Evolutionary conservation across 2,888 invertebrate species (phyloP), one percentile per base, ranked within the genome.

Genomic region (Geotrupes spiniger): DNA sequence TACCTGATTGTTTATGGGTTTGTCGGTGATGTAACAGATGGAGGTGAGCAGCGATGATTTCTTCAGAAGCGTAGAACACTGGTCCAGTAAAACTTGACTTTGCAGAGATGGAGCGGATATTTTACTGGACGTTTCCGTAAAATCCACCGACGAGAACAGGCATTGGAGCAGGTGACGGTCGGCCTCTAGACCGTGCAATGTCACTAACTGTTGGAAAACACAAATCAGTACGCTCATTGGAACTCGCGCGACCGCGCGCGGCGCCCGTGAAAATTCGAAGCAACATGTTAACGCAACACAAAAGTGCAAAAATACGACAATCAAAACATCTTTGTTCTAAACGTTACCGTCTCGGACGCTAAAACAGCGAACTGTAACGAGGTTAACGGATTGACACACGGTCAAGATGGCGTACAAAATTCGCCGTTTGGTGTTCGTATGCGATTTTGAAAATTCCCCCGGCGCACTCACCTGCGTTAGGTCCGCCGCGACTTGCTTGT

Each of bases 91-190:
- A 69, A 88, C 79, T 75, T 91, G 83, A 69, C 83, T 78, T 81
- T 89, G 80, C 66, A 78, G 77, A 54, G 72, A 74, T 57, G 72
- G 68, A 57, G 74, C 74, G 53, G 81, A 79, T 54, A 82, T 78
- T 60, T 82, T 76, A 76, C 79, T 71, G 64, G 79, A 64, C 56
- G 78, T 78, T 64, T 81, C 80, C 71, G 78, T 85, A 80, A 92
- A 89, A 74, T 92, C 87, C 72, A 93, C 86, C 67, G 85, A 84
- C 67, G 92, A 89, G 76, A 95, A 89, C 74, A 96, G 84, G 79
- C 91, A 91, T 81, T 91, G 92, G 81, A 94, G 85, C 76, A 93
- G 85, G 82, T 95, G 93, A 79, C 93, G 87, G 81, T 95, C 94
- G 78, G 94, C 94, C 85, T 95, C 94, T 79, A 92, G 84, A 77